Base-by-base conservation (phyloP, 2,888 invertebrate genomes). In the Orthosia gracilis region DNA sequence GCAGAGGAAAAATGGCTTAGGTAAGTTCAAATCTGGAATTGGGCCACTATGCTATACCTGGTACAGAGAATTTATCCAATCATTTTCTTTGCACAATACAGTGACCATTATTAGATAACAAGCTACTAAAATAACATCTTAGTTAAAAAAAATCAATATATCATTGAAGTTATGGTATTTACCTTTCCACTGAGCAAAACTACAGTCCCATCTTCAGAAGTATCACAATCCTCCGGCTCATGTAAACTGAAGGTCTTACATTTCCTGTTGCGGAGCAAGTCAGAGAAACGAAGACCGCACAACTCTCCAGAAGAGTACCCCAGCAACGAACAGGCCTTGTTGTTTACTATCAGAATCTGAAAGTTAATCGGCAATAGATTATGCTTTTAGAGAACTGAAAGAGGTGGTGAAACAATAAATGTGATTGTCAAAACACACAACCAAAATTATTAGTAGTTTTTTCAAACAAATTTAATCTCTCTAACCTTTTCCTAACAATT, bases 331-430 rank as follows among this genome's bases (percentile, higher is more conserved):
- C 97, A 97, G 11, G 97, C 97, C 91, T 97, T 97, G 88, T 97
- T 97, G 93, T 98, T 98, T 18, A 97, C 97, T 89, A 97, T 97
- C 23, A 98, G 93, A 78, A 98, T 97, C 97, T 97, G 92, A 4
- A 92, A 92, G 54, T n/a, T 17, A 2, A 13, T 17, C 3, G 31
- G 4, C n/a, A 18, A 69, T 40, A 9, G 21, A 12, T 64, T 0
- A n/a, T 45, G n/a, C 1, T 0, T 18, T 15, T 31, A 31, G 11
- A 58, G 21, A 26, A 26, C 4, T 70, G 15, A 55, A 49, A 54
- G 18, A 4, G 15, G 45, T 7, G 3, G 1, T 15, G 13, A n/a
- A 9, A 26, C 21, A 67, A 45, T 45, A 54, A 52, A n/a, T 2
- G 3, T 54, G n/a, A 31, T 68, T n/a, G 17, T 17, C 40, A 57